A percentile compares a stretch with the other conserved stretches of the same genome.
These are phyloP conservation scores for Temnopleurus reevesii DNA, from an alignment of 53 echinoderm and acorn worm genomes.

Conservation along the genomic window DNA sequence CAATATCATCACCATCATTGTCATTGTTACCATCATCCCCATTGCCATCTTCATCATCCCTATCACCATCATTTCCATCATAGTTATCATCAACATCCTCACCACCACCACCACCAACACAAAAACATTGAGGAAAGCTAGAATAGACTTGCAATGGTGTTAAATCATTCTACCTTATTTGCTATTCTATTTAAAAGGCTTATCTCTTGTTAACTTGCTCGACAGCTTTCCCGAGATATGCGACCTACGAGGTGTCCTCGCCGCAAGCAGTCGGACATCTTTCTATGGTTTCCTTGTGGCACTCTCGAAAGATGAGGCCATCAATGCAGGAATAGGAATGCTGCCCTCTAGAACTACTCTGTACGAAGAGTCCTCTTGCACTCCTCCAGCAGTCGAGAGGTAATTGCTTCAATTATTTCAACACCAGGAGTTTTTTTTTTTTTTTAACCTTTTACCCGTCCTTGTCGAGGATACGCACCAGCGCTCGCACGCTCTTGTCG, in stretches of 20 bases:
- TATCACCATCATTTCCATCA: not conserved
- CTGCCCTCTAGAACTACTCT: conserved; percentile 76
- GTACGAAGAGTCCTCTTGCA: conserved; percentile 54
- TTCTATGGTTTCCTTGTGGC: conserved; percentile 94
- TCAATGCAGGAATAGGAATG: conserved; percentile 71
- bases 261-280: conserved; percentile 69
- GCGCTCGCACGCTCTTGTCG: not conserved
- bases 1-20: not conserved
- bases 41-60: not conserved
- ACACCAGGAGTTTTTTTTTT: not conserved
- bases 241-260: conserved; percentile 63
- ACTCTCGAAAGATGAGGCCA: conserved; percentile 72
- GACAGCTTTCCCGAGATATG: conserved; percentile 24
- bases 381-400: conserved; percentile 23
- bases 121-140: too few relatives aligned
- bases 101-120: not conserved
- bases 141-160: not conserved
- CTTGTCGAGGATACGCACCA: not conserved
- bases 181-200: too few relatives aligned
- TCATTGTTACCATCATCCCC: not conserved
- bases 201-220: not conserved
- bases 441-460: not conserved
- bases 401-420: not conserved
- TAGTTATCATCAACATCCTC: not conserved
- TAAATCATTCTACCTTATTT: too few relatives aligned